Base-by-base conservation (phyloP, 2,113 vertebrate genomes). In the Serilophus lunatus region DNA sequence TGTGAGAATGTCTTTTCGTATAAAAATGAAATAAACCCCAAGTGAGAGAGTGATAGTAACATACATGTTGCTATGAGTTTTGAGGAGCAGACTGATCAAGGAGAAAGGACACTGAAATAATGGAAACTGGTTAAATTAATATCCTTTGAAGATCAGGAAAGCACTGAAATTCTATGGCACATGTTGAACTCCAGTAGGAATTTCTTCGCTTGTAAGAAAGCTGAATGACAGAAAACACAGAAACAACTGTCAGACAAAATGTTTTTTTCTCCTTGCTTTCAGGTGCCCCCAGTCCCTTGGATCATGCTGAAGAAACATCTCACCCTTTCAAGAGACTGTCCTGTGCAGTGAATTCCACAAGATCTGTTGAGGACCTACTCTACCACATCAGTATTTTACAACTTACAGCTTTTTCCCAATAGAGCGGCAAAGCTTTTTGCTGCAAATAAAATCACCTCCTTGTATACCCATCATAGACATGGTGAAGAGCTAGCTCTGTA, bases 1-100 rank as follows among this genome's bases (percentile, higher is more conserved):
- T 50, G 38, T 64, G 70, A 78, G 64, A 86, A 57, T 36, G 45
- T 66, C 75, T 86, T 90, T 91, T 90, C 26, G 35, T 72, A 70
- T 74, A 44, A 44, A 44, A 44, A 44, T 44, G 44, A 44, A 84
- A 86, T 36, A 72, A 90, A 59, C 15, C n/a, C 64, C 49, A 78
- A 92, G 15, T 74, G 40, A 93, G 71, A 60, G 7, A 57, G 12
- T 50, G 25, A 69, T 44, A 56, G 31, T 24, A 65, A 38, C 33
- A 36, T 12, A 50, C 1, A 1, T n/a, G 15, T 47, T 59, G 15
- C 17, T 60, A 13, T 31, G 45, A 61, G 22, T 63, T 85, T 88
- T 47, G 56, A 20, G 33, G 36, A 61, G 29, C 12, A 42, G 33
- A 17, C 22, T 74, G 44, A 35, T 24, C 20, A 88, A 71, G 47